Percentiles rank a stretch among this genome's conserved stretches.
Conservation (phyloP, 1,140 invertebrate genomes). For the Philopotamus ludificatus region DNA sequence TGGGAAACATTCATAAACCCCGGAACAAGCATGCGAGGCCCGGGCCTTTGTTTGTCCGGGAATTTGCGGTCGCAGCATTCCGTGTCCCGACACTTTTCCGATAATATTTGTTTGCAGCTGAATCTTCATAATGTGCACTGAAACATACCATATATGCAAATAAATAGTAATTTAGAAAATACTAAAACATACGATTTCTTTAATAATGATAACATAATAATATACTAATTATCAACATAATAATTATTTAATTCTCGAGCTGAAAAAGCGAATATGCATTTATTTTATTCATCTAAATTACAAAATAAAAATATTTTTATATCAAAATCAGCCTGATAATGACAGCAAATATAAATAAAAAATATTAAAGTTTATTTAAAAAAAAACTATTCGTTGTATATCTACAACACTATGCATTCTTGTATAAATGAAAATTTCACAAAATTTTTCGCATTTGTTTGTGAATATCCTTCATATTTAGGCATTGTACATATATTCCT, state of each 20-base stretch:
- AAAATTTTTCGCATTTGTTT: too few relatives aligned
- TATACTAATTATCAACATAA: background rate
- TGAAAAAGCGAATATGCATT: background rate
- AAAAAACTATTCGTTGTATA: too few relatives aligned
- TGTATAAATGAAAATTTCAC: too few relatives aligned
- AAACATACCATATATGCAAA: background rate
- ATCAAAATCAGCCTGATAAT: too few relatives aligned
- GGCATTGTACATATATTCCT: too few relatives aligned
- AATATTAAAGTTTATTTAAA: too few relatives aligned
- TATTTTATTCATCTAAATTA: too few relatives aligned
- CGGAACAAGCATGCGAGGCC: background rate
- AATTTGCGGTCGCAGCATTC: constrained; percentile 13
- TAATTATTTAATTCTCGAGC: too few relatives aligned
- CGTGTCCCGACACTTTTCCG: background rate
- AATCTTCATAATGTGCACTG: background rate
- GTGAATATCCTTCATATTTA: too few relatives aligned
- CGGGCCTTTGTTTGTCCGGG: constrained; percentile 2
- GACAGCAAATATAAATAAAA: too few relatives aligned
- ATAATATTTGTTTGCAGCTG: constrained; percentile 29
- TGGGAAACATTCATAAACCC: background rate
- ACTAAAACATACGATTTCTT: background rate
- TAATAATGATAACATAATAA: background rate
- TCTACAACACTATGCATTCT: too few relatives aligned
- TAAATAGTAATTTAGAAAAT: background rate
- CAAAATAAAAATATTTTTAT: too few relatives aligned